These are phyloP conservation scores for Sardina pilchardus DNA, from an alignment of 2,113 vertebrate species.

Conservation along the genomic window DNA sequence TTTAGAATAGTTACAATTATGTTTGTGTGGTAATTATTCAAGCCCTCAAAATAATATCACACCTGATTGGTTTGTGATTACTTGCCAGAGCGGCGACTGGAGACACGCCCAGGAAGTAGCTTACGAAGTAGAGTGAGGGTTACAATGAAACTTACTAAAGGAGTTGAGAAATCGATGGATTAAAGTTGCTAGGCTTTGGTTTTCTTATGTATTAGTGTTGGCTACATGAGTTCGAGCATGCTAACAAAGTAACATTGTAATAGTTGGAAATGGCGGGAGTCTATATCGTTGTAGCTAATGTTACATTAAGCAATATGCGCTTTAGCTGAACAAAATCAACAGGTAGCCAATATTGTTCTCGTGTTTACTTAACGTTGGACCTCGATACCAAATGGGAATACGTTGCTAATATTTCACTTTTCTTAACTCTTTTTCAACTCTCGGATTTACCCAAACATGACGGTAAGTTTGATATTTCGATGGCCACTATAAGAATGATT, in stretches of 20 bases:
- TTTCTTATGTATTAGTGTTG: background rate
- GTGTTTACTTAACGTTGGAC: background rate
- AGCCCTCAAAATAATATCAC: background rate
- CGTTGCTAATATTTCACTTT: background rate
- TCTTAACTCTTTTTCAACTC: constrained; percentile 25
- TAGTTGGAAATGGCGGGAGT: constrained; percentile 4
- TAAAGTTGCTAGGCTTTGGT: background rate
- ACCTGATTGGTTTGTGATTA: constrained; percentile 40
- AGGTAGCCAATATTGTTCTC: constrained; percentile 13
- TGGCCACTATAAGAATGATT: background rate
- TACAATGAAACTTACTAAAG: background rate
- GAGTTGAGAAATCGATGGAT: constrained; percentile 34
- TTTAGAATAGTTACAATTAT: background rate
- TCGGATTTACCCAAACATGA: constrained; percentile 67
- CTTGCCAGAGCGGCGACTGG: constrained; percentile 53
- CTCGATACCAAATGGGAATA: constrained; percentile 8
- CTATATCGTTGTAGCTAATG: background rate
- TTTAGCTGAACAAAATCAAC: constrained; percentile 6
- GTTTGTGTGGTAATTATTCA: background rate
- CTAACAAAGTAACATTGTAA: background rate
- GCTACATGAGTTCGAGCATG: background rate
- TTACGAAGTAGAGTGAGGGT: constrained; percentile 31
- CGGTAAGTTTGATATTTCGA: constrained; percentile 59
- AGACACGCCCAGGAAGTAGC: constrained; percentile 75
- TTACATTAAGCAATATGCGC: background rate